Evolutionary conservation across 2,797 vertebrate genomes (phyloP).

Genomic region (Pristis pectinata): DNA sequence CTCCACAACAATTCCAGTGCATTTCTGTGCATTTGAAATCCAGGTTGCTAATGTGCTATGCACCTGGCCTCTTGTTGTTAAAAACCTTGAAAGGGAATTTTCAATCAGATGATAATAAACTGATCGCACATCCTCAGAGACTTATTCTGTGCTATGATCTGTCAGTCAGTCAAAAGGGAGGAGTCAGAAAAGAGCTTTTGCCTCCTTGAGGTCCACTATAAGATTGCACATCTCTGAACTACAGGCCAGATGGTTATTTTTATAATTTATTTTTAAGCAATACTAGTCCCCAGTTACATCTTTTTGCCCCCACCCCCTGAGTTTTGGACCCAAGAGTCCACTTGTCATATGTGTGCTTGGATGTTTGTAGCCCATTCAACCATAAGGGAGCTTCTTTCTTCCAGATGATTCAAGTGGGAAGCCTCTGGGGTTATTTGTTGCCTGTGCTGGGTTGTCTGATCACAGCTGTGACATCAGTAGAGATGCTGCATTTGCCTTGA

Average conservation of each 20-base stretch:
- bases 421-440: background rate
- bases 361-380: background rate
- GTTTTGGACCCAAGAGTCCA: background rate
- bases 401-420: background rate
- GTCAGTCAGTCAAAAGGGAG: slow-evolving; percentile 43
- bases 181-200: background rate
- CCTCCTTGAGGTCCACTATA: background rate
- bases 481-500: too few species aligned
- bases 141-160: slow-evolving; percentile 46
- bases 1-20: slow-evolving; percentile 71
- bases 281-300: background rate
- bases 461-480: background rate
- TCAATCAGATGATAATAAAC: slow-evolving; percentile 49
- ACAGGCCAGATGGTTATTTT: background rate
- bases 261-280: background rate
- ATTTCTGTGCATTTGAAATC: slow-evolving; percentile 64
- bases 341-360: background rate
- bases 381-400: background rate
- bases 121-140: slow-evolving; percentile 47
- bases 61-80: slow-evolving; percentile 61
- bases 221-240: background rate
- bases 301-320: background rate
- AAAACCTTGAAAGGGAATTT: slow-evolving; percentile 48
- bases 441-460: background rate
- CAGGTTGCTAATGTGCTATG: slow-evolving; percentile 55